A percentile compares a stretch with the other conserved stretches of the same genome.
Conservation (phyloP, 2,113 vertebrate species). For the Addax nasomaculatus region DNA sequence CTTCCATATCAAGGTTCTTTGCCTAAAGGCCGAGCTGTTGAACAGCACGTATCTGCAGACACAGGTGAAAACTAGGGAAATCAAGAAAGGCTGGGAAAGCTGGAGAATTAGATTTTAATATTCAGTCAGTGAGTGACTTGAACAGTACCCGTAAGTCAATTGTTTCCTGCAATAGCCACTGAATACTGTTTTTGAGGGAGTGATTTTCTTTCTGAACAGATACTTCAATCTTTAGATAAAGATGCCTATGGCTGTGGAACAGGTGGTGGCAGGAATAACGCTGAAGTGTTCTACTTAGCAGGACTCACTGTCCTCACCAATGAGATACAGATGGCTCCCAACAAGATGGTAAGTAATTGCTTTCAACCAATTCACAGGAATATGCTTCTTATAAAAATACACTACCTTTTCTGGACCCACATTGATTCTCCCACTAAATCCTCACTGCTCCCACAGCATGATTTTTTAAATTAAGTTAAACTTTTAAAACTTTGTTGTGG, state of each 20-base stretch:
- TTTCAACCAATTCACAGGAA: not conserved
- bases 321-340: slow-evolving; percentile 73
- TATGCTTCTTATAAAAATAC: not conserved
- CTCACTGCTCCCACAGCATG: not conserved
- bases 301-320: slow-evolving; percentile 90
- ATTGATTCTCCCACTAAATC: not conserved
- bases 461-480: not conserved
- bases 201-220: slow-evolving; percentile 66
- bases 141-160: not conserved
- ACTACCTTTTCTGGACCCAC: not conserved
- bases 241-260: slow-evolving; percentile 88
- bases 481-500: not conserved
- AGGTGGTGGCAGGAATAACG: slow-evolving; percentile 84
- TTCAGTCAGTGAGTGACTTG: not conserved
- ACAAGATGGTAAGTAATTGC: slow-evolving; percentile 55
- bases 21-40: not conserved
- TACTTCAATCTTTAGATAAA: slow-evolving; percentile 80
- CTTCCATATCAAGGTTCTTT: not conserved
- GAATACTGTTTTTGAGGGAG: not conserved
- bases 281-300: slow-evolving; percentile 83
- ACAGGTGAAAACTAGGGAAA: not conserved
- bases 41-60: not conserved
- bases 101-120: not conserved
- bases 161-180: not conserved
- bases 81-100: not conserved